Evolutionary conservation across 1,140 invertebrate species (phyloP), one percentile per base, ranked within the genome.

Genomic region (Melitaea cinxia): DNA sequence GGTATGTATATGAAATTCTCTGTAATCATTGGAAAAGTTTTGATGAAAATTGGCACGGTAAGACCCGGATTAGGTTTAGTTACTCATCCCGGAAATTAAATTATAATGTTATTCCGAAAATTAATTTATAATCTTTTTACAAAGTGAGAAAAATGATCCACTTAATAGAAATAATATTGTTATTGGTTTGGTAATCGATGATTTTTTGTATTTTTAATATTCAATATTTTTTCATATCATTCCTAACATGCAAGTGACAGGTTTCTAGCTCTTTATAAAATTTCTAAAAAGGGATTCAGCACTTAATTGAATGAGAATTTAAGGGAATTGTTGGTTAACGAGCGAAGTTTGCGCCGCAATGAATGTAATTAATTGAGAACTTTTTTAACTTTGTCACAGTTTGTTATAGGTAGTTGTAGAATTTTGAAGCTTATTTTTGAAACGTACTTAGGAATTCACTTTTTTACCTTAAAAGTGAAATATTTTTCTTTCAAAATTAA

Each of bases 341-440:
- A 88, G 85, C 82, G 62, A 90, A 88, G 80, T 90, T 90, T 85
- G 76, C 61, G 61, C 81, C 85, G 82, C 85, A 88, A 85, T 86
- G 84, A 86, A 83, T 83, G 79, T 90, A 85, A 90, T 87, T 85
- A 88, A 88, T 85, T 70, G 78, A 74, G 66, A 83, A 82, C 70
- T 85, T 82, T 86, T 88, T 84, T 75, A 80, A 81, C 72, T 84
- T 79, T 74, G 74, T 78, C 72, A 70, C 71, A 63, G 65, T 78
- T 67, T 39, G 68, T 24, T n/a, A n/a, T n/a, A n/a, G 61, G 77
- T 75, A 75, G 63, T 72, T 42, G 58, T 64, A 42, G 56, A 58
- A 68, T 73, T 65, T 64, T 28, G 10, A 47, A 52, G 58, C 52
- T 39, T 55, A 23, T 50, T 28, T 50, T 24, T 15, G 17, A 26